These are phyloP conservation scores for Vanessa tameamea DNA, from an alignment of 1,140 invertebrate genomes.

Conservation along the genomic window DNA sequence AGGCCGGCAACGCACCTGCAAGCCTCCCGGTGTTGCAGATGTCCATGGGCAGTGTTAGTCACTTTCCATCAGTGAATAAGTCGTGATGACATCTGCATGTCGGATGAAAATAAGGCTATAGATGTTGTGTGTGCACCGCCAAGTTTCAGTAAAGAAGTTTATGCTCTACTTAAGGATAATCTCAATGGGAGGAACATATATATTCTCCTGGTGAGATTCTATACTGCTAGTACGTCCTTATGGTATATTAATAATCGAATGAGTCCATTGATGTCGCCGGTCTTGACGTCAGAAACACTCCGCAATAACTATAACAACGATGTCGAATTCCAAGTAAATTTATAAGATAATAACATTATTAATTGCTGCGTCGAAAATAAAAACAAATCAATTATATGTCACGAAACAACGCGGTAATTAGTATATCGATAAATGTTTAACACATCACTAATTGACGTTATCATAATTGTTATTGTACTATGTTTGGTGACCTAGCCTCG, in stretches of 20 bases:
- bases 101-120: no score
- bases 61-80: no score
- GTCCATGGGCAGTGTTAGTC: no score
- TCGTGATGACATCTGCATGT: no score
- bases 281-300: not conserved
- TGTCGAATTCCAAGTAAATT: not conserved
- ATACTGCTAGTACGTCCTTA: no score
- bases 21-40: no score
- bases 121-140: no score
- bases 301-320: not conserved
- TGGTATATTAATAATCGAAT: not conserved
- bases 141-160: no score
- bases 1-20: no score
- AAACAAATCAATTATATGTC: slow-evolving; percentile 16
- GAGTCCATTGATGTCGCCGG: not conserved
- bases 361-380: slow-evolving; percentile 5
- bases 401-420: slow-evolving; percentile 3
- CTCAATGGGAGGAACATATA: no score
- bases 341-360: not conserved
- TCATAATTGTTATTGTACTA: slow-evolving; percentile 56
- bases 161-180: no score
- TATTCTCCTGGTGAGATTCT: no score
- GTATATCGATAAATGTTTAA: slow-evolving; percentile 37
- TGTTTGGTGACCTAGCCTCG: slow-evolving; percentile 63
- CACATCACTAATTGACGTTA: slow-evolving; percentile 51